A percentile compares a stretch with the other conserved stretches of the same genome.
These are phyloP conservation scores for Diploscapter pachys DNA, from an alignment of 1,140 invertebrate genomes.

Conservation along the genomic window DNA sequence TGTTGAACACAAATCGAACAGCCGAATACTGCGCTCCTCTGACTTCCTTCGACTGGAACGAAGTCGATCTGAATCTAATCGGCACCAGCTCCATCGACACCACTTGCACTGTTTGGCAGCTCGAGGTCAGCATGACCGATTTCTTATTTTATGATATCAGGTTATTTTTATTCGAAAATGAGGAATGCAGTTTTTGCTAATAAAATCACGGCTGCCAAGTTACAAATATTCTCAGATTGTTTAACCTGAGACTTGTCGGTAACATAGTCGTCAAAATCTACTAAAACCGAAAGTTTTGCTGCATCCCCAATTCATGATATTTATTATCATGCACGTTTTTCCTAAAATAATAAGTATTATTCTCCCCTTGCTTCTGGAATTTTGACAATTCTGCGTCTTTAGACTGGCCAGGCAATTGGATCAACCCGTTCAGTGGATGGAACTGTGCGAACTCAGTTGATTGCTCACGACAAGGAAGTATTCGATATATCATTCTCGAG, in stretches of 20 bases:
- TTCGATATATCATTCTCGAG: constrained; percentile 99
- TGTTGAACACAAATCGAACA: constrained; percentile 78
- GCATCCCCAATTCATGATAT: constrained; percentile 62
- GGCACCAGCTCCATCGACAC: constrained; percentile 98
- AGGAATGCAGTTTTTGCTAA: no score
- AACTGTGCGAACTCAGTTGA: constrained; percentile 96
- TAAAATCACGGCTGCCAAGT: no score
- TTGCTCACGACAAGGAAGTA: constrained; percentile 99
- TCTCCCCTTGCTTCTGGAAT: background rate
- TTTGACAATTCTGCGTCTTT: constrained; percentile 24
- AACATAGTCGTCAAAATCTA: constrained; percentile 57
- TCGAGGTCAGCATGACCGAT: constrained; percentile 67
- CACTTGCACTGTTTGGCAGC: constrained; percentile 98
- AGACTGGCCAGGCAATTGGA: constrained; percentile 71
- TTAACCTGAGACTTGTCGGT: constrained; percentile 85
- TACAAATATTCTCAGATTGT: background rate
- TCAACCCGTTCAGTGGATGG: constrained; percentile 76
- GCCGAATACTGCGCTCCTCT: constrained; percentile 98
- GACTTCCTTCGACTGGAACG: constrained; percentile 99
- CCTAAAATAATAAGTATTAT: background rate
- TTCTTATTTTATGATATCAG: background rate
- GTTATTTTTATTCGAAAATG: no score
- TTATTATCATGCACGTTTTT: constrained; percentile 74
- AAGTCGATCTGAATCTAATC: constrained; percentile 95
- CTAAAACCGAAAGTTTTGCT: no score